Conservation (phyloP, 2,797 vertebrate genomes). For the Xenops minutus region DNA sequence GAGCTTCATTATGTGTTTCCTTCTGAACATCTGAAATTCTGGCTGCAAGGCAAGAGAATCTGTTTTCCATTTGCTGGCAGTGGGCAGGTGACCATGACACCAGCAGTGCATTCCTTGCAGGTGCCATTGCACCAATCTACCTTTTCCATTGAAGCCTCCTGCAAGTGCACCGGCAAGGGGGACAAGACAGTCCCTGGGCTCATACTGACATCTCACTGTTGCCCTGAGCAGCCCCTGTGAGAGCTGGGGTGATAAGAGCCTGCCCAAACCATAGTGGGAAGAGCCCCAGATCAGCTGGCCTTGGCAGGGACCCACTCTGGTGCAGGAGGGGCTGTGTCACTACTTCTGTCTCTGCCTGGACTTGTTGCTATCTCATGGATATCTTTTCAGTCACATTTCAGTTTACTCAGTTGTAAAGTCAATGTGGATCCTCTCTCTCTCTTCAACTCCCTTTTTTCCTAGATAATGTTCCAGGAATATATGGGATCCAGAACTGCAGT, state of each 20-base stretch:
- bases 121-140: rapidly evolving
- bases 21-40: not conserved
- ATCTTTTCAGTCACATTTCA: not conserved
- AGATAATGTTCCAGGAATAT: not conserved
- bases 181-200: not conserved
- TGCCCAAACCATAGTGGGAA: rapidly evolving
- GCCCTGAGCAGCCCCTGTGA: not conserved
- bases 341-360: rapidly evolving
- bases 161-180: rapidly evolving
- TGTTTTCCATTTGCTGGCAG: not conserved
- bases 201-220: not conserved
- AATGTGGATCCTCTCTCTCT: not conserved
- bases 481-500: not conserved
- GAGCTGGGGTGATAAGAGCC: not conserved
- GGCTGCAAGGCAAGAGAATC: not conserved
- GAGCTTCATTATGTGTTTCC: not conserved
- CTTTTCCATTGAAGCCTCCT: not conserved
- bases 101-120: not conserved
- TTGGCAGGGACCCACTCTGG: not conserved
- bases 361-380: not conserved
- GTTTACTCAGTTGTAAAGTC: not conserved
- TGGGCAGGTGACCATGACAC: not conserved
- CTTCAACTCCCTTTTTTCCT: not conserved
- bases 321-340: not conserved
- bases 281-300: not conserved